Evolutionary conservation across 2,113 vertebrate genomes (phyloP).

Genomic region (Caranx ignobilis): DNA sequence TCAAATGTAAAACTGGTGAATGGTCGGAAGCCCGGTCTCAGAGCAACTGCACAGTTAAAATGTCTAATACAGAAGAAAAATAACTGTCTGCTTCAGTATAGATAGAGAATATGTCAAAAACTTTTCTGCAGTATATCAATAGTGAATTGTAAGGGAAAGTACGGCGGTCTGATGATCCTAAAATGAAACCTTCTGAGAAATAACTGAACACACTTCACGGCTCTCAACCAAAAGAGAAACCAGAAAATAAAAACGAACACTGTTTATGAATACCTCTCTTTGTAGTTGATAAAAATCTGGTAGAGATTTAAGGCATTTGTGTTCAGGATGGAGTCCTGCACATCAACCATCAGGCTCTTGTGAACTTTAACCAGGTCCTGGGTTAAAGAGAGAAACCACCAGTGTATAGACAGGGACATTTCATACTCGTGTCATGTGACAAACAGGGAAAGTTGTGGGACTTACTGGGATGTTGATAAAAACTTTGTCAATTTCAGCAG

Average conservation of each 20-base stretch:
- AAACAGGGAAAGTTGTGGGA: slow-evolving; percentile 6
- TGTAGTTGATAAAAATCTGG: slow-evolving; percentile 93
- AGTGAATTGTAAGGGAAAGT: neutral
- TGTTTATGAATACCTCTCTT: slow-evolving; percentile 87
- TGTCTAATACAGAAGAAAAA: no score
- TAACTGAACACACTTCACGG: neutral
- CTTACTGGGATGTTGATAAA: slow-evolving; percentile 95
- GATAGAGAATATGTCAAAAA: no score
- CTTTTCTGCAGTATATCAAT: no score
- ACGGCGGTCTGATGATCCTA: neutral
- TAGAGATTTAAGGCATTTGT: slow-evolving; percentile 92
- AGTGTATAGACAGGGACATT: neutral
- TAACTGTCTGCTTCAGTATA: no score
- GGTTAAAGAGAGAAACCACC: slow-evolving; percentile 33
- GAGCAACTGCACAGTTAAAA: neutral
- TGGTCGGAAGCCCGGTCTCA: neutral
- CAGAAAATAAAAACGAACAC: no score
- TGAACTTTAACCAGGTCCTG: slow-evolving; percentile 95
- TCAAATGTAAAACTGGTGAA: neutral
- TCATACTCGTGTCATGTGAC: neutral
- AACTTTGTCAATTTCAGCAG: slow-evolving; percentile 89
- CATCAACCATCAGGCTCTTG: slow-evolving; percentile 89
- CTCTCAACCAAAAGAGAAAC: neutral
- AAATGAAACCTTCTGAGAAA: neutral
- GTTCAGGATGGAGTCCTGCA: slow-evolving; percentile 92